Evolutionary conservation across 2,113 vertebrate species (phyloP), one percentile per base, ranked within the genome.

Genomic region (Sebastes fasciatus): DNA sequence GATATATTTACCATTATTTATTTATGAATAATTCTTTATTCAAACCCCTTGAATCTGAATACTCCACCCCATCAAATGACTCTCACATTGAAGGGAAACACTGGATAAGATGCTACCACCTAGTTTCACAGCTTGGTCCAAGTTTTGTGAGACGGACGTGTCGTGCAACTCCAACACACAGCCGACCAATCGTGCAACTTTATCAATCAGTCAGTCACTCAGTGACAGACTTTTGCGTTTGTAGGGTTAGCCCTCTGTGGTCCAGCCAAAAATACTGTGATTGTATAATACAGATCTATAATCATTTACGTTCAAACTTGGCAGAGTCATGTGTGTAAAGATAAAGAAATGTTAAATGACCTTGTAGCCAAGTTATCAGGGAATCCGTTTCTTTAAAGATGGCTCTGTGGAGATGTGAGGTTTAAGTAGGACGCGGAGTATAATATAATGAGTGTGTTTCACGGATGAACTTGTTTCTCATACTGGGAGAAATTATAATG

Each of bases 361-460:
- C 69, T 68, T 63, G 34, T 26, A n/a, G 42, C 23, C 4, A 55
- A 67, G 52, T 61, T 49, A 26, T 60, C 4, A 2, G 40, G 23
- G 64, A 74, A 57, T 21, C 43, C 26, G 26, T 11, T 79, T 83
- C 49, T 77, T 52, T 73, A 55, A 67, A 73, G 52, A 69, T 83
- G 43, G 71, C 77, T 83, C 79, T 89, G 46, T 73, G 45, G 61
- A 81, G 67, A 85, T 67, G 48, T 74, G 26, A 78, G 70, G 73
- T 89, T 80, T 68, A 89, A 89, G 61, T 86, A 79, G 82, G 75
- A 78, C 76, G 77, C 67, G 23, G 79, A 51, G 74, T 68, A 52
- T 81, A 66, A 80, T 88, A 83, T 86, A 86, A 83, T 91, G 74
- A 84, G 57, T 76, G 71, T 78, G 60, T 73, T 77, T 84, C 68